Evolutionary conservation across 2,113 vertebrate species (phyloP), one percentile per base, ranked within the genome.

Genomic region (Trogon surrucura): DNA sequence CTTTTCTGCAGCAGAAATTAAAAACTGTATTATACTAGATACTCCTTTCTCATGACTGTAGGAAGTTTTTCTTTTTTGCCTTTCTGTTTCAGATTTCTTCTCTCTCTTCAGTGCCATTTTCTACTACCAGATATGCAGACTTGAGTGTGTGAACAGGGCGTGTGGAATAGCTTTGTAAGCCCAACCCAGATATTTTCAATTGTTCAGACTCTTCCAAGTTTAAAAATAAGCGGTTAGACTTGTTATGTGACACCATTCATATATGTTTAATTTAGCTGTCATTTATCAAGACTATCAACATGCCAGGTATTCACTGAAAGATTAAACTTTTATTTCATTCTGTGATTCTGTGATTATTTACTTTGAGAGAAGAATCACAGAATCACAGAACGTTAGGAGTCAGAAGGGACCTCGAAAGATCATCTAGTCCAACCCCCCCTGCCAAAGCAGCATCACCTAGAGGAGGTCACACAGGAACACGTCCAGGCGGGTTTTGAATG

Each of bases 181-280:
- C 91, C 84, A 90, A 58, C 61, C 75, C 78, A 88, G 57, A 86
- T 95, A 90, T 92, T 96, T 97, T 97, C 85, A 85, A 56, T 94
- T 82, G 41, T 89, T 95, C 48, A 85, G 62, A 47, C 65, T 62
- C 80, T 95, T 90, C 74, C 74, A 83, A 69, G 80, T 92, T 96
- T 94, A 93, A 97, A 95, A 97, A 94, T 94, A 95, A 96, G 90
- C 0, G 0, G 80, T 88, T 88, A 62, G 60, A 74, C 72, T 87
- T 90, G 88, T 91, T 93, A 91, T 16, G 21, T 73, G 91, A 88
- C 74, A 92, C 66, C 5, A 0, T 90, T 92, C 54, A 32, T 84
- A 58, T 86, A 90, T 75, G 85, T 93, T 94, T 95, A 81, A 94
- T 89, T 92, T 83, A 91, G 74, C 71, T 95, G 87, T 91, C 83